Evolutionary conservation across 2,888 invertebrate species (phyloP).

Genomic region (Thecophora atra): DNA sequence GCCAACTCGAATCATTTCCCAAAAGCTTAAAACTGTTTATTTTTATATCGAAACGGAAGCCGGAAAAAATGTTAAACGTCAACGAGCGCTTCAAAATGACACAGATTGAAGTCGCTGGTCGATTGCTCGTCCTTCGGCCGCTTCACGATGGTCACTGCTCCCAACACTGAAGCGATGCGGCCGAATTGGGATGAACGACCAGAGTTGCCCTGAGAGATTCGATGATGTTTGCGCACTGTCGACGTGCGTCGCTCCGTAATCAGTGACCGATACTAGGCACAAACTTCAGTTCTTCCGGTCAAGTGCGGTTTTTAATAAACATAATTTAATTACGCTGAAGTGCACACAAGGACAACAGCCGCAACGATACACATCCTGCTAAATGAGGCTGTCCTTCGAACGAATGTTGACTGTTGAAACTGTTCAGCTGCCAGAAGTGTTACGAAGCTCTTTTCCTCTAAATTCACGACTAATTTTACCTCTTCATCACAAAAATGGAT

Average conservation of each 20-base stretch:
- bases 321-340: conserved; percentile 25
- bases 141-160: background rate
- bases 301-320: conserved; percentile 28
- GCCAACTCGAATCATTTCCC: background rate
- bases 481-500: background rate
- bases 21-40: background rate
- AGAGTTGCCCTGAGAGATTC: conserved; percentile 2
- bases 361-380: background rate
- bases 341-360: background rate
- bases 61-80: conserved; percentile 17
- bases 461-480: background rate
- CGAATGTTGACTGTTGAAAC: background rate
- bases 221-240: background rate
- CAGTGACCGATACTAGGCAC: background rate
- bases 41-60: conserved; percentile 6
- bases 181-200: background rate
- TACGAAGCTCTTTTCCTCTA: no score
- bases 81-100: conserved; percentile 22
- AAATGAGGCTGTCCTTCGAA: background rate
- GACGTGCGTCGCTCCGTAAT: background rate
- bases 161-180: background rate
- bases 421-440: background rate
- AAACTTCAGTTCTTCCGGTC: conserved; percentile 21
- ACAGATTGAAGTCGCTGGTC: conserved; percentile 20
- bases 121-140: background rate